Base-by-base conservation (phyloP, 30 jellyfish, hydroid and myxozoan species). In the Aurelia aurita region DNA sequence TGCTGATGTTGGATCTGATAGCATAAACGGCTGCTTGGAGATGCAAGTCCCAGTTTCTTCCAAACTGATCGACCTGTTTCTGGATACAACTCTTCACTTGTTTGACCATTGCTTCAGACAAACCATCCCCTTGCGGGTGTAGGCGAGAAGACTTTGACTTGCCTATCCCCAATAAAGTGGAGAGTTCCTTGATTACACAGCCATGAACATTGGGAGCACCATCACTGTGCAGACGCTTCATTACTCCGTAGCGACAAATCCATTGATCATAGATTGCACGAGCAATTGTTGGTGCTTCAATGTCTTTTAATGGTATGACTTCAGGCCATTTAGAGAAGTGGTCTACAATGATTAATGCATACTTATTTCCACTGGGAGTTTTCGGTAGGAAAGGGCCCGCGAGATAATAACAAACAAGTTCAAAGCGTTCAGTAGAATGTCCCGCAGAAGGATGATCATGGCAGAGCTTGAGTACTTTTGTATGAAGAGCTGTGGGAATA, bases 401-500 rank as follows among this genome's bases (percentile, higher is more conserved):
- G 47, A 45, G 74, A 32, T 69, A 60, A 31, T 69, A 69, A 29
- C 86, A 73, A 26, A 32, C 86, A 25, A 46, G 43, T 32, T 73
- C 34, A 25, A 73, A 73, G 11, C 86, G 72, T 73, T 47, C 55
- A 23, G 86, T 8, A 5, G 86, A 73, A 49, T 72, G 85, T 20
- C 71, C 85, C 1, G 71, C 85, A 72, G 72, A 72, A 19, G 85
- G 71, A 72, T 49, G 85, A 72, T 45, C 85, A 49, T 72, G 85
- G 44, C 85, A 72, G 68, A 72, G 2, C n/a, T n/a, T n/a, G n/a
- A n/a, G n/a, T n/a, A n/a, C n/a, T n/a, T n/a, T n/a, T n/a, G n/a
- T n/a, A n/a, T 46, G 19, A 7, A 20, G 67, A 51, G 63, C n/a
- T 14, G 18, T 39, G 39, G 68, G 68, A 69, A 39, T 27, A 1